Evolutionary conservation across 2,797 vertebrate genomes (phyloP).

Genomic region (Neosalanx taihuensis): DNA sequence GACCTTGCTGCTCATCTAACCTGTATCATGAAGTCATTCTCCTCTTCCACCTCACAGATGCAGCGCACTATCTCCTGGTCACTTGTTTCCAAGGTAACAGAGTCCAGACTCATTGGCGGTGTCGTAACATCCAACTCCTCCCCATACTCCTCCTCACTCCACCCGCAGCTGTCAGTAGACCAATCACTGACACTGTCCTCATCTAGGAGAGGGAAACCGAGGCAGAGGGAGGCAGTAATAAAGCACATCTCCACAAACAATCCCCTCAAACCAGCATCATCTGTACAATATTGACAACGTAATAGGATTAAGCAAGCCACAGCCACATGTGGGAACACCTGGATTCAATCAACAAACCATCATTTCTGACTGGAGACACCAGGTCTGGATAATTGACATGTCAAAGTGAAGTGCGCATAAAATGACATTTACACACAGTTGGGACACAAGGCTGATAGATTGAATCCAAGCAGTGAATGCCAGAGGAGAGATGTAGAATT

Average conservation of each 20-base stretch:
- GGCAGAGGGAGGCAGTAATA: background rate
- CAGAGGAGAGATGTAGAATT: constrained; percentile 39
- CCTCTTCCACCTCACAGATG: constrained; percentile 92
- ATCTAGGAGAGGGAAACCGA: constrained; percentile 66
- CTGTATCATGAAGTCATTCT: constrained; percentile 99
- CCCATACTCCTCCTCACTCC: constrained; percentile 90
- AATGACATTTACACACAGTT: constrained; percentile 4
- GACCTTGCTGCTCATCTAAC: constrained; percentile 53
- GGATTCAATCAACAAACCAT: constrained; percentile 57
- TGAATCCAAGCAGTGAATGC: constrained; percentile 52
- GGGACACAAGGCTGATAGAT: constrained; percentile 40
- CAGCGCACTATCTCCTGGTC: constrained; percentile 90
- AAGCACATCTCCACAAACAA: constrained; percentile 2
- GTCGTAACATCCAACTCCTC: constrained; percentile 83
- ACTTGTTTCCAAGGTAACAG: constrained; percentile 73
- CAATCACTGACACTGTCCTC: constrained; percentile 91
- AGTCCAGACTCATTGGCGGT: constrained; percentile 82
- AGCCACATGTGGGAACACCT: constrained; percentile 45
- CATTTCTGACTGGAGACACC: constrained; percentile 3
- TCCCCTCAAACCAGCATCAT: background rate
- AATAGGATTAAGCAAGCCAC: constrained; percentile 53
- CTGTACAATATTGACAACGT: background rate
- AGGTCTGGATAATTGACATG: background rate
- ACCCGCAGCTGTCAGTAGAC: constrained; percentile 89
- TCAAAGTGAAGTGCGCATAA: constrained; percentile 3